Evolutionary conservation across 1,140 invertebrate genomes (phyloP), one percentile per base, ranked within the genome.

Genomic region (Helicoverpa armigera): DNA sequence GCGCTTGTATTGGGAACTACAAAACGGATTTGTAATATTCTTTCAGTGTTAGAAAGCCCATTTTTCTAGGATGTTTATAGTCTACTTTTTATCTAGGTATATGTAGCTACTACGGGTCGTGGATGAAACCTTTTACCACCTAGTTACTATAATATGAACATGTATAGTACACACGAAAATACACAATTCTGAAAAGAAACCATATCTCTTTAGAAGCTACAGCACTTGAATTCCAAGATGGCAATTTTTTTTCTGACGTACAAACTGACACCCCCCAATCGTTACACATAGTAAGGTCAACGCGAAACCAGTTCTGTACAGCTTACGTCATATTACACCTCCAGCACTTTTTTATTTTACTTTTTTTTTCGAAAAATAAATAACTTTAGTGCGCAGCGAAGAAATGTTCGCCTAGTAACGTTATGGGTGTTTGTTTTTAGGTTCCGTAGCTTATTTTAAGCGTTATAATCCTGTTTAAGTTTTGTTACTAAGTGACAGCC

Each of bases 251-350:
- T 35, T 5, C 5, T 50, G 43, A 61, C 18, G 18, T 16, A 65
- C 74, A 65, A 51, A 80, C 58, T 5, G 58, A 80, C 58, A 80
- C 13, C 16, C 58, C 14, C 16, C 9, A 7, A 53, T 0, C 2
- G 0, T 73, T 74, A 3, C 48, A 7, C 48, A 54, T 80, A 74
- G 54, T 77, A 65, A 77, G 74, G 74, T 65, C 74, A 61, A 60
- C 51, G n/a, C 12, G 9, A 78, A 76, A 69, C 77, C 43, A 70
- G 74, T 77, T 51, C 18, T 11, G 12, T 18, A 23, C 74, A 35
- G 67, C 72, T 84, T 84, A 82, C 81, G 83, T 84, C 83, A 84
- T 84, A 77, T 82, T 77, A 73, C 65, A 75, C 54, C 67, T 84
- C 63, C 80, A 12, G n/a, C 35, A 14, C 69, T 54, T 77, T 77